A percentile compares a stretch with the other conserved stretches of the same genome.
Evolutionary conservation across 2,113 vertebrate species (phyloP).

Genomic region (Dunckerocampus dactyliophorus): DNA sequence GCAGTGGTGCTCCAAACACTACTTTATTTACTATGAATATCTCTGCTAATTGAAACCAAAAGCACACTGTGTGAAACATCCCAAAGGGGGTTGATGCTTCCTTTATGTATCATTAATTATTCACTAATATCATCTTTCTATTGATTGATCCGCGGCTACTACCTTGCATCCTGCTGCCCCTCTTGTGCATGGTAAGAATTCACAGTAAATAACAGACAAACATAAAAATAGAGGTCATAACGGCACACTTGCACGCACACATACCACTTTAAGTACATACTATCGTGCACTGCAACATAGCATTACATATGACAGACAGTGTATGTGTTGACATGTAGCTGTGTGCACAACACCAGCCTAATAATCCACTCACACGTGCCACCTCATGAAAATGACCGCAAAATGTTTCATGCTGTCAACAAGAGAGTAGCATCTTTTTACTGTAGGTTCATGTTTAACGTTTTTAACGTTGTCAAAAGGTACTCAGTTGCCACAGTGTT

Average conservation of each 20-base stretch:
- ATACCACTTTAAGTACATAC: neutral
- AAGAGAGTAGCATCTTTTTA: no score
- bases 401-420: neutral
- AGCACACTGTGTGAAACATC: conserved; percentile 25
- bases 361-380: neutral
- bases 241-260: neutral
- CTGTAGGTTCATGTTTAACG: no score
- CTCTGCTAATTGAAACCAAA: conserved; percentile 26
- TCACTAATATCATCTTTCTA: conserved; percentile 40
- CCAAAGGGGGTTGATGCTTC: conserved; percentile 25
- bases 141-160: conserved; percentile 43
- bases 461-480: no score
- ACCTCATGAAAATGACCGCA: neutral
- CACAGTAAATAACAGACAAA: neutral
- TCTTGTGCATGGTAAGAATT: conserved; percentile 20
- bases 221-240: neutral
- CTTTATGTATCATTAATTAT: conserved; percentile 53
- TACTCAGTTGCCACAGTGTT: no score
- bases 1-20: neutral
- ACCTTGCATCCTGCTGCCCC: conserved; percentile 40
- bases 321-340: neutral
- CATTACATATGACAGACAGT: neutral
- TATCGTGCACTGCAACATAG: neutral
- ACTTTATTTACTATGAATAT: conserved; percentile 5
- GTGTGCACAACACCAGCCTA: neutral